Evolutionary conservation across 2,888 invertebrate genomes (phyloP).

Genomic region (Empis livida): DNA sequence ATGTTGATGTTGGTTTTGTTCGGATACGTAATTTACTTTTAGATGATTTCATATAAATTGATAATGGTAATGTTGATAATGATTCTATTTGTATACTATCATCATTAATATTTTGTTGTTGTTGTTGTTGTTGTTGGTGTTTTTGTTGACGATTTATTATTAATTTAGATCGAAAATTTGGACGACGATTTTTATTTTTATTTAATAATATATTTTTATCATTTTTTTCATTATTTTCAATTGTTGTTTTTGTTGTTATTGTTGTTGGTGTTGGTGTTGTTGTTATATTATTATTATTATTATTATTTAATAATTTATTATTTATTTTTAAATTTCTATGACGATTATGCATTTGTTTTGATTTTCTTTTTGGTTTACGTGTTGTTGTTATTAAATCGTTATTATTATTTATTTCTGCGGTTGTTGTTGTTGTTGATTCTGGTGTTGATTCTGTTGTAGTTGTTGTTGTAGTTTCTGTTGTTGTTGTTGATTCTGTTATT

Average conservation of each 20-base stretch:
- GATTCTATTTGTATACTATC: too few relatives aligned
- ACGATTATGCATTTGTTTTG: slow-evolving; percentile 1
- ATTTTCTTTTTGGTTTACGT: too few relatives aligned
- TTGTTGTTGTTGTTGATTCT: background rate
- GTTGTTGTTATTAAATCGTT: too few relatives aligned
- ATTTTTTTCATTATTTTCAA: slow-evolving; percentile 1
- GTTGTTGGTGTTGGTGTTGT: background rate
- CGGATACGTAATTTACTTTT: too few relatives aligned
- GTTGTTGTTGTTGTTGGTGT: background rate
- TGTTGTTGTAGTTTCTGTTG: too few relatives aligned
- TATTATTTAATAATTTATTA: too few relatives aligned
- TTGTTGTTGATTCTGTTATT: too few relatives aligned
- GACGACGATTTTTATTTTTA: background rate
- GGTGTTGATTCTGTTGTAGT: too few relatives aligned
- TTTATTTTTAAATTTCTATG: background rate
- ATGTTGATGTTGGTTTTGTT: background rate
- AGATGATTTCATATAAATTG: too few relatives aligned
- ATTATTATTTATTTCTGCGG: background rate
- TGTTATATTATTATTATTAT: background rate
- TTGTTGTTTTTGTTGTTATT: slow-evolving; percentile 8
- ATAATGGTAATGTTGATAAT: too few relatives aligned
- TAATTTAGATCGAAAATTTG: background rate
- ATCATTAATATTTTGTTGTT: too few relatives aligned
- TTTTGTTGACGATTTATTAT: background rate
- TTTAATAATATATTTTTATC: background rate